Conservation (phyloP, 2,888 invertebrate species). For the Phragmatobia fuliginosa region DNA sequence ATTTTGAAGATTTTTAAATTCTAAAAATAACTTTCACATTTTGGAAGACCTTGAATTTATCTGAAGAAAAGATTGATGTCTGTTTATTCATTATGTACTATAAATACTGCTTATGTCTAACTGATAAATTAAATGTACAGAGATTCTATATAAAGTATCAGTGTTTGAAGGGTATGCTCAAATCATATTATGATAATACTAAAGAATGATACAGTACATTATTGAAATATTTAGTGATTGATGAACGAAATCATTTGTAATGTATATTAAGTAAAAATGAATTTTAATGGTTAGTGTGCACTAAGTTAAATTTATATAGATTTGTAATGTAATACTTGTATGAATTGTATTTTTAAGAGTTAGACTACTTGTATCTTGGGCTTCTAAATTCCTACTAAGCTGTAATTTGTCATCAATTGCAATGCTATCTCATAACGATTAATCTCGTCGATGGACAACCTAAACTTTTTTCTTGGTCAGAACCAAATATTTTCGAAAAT, state of each 20-base stretch:
- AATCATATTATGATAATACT: constrained; percentile 56
- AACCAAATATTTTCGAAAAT: constrained; percentile 44
- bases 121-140: constrained; percentile 55
- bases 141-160: constrained; percentile 57
- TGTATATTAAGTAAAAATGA: constrained; percentile 86
- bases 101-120: constrained; percentile 1
- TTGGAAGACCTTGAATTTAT: constrained; percentile 1
- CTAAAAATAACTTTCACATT: constrained; percentile 22
- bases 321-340: constrained; percentile 61
- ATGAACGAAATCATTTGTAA: constrained; percentile 85
- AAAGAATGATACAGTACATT: constrained; percentile 54
- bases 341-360: constrained; percentile 61
- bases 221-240: constrained; percentile 63
- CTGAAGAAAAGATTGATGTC: background rate
- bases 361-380: constrained; percentile 63
- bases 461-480: constrained; percentile 36
- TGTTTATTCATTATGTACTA: background rate
- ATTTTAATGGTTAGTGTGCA: constrained; percentile 83
- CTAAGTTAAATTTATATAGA: constrained; percentile 67
- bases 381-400: constrained; percentile 61
- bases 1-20: constrained; percentile 45
- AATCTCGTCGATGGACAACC: constrained; percentile 31
- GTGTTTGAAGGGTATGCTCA: constrained; percentile 69
- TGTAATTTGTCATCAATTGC: constrained; percentile 43
- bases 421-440: constrained; percentile 38